Base-by-base conservation (phyloP, 2,797 vertebrate genomes). In the Xenentodon cancila region DNA sequence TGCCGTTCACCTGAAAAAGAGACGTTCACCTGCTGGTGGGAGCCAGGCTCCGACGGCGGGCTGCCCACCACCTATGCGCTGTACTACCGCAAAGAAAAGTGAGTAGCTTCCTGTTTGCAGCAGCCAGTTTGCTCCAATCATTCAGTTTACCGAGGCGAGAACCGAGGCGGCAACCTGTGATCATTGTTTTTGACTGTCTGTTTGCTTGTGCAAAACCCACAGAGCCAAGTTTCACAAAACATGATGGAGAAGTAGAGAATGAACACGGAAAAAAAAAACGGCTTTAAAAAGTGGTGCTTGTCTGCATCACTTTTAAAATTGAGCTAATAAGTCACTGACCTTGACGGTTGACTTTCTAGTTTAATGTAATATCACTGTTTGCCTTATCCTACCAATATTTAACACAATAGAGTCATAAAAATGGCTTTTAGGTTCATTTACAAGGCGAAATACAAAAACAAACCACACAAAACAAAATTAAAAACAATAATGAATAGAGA, bases 21-120 rank as follows among this genome's bases (percentile, higher is more conserved):
- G 89, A 97, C 96, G 0, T 98, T 99, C 80, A 96, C 95, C 30
- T 99, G 97, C 81, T 96, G 96, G 96, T 99, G 97, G 97, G 88
- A 94, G 46, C 93, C 95, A 0, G 94, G 94, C 11, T 78, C 91
- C 7, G 91, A 96, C 25, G 95, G 96, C 34, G 95, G 95, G 42
- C 90, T 95, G 67, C 89, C 92, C 47, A 96, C 95, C 19, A 96
- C 91, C 52, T 93, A 97, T 9, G 91, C 92, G 0, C 90, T 99
- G 49, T 93, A 91, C 80, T 99, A 97, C 78, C 90, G 75, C 80
- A 95, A 93, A 80, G 95, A 98, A 79, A 93, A 91, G 97, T 98
- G 85, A 94, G 89, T 71, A 22, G 16, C 42, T 13, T 20, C 15
- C 5, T 6, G 1, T 22, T 9, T 20, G 19, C 45, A 13, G 9